These are phyloP conservation scores for Eclectus roratus DNA, from an alignment of 2,113 vertebrate species.

Conservation along the genomic window DNA sequence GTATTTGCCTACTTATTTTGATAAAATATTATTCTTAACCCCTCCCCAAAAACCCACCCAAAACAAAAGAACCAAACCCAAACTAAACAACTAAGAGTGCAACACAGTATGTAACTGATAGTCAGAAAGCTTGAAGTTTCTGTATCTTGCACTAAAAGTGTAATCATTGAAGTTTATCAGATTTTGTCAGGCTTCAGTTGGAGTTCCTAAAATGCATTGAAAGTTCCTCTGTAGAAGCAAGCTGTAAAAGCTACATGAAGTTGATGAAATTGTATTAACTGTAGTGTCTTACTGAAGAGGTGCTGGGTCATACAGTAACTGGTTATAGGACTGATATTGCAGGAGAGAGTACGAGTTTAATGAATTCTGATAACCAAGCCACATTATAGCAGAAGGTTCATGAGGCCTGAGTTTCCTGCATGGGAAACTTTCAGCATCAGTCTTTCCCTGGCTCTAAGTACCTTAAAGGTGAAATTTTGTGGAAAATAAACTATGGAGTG, in stretches of 20 bases:
- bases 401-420: background rate
- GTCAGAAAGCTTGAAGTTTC: background rate
- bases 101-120: background rate
- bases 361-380: background rate
- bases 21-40: background rate
- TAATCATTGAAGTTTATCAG: rapidly evolving
- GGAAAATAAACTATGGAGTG: background rate
- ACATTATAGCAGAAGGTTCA: background rate
- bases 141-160: rapidly evolving
- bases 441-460: background rate
- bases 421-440: background rate
- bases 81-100: background rate
- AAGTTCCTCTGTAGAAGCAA: background rate
- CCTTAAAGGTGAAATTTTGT: background rate
- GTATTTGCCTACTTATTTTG: background rate
- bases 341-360: background rate
- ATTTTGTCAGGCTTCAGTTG: background rate
- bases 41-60: background rate
- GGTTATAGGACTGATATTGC: background rate
- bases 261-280: background rate
- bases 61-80: background rate
- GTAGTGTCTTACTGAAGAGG: background rate
- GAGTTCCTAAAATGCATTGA: background rate
- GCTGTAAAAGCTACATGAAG: background rate
- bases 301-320: background rate